Conservation (phyloP, 2,888 invertebrate species). For the Agonopterix arenella region DNA sequence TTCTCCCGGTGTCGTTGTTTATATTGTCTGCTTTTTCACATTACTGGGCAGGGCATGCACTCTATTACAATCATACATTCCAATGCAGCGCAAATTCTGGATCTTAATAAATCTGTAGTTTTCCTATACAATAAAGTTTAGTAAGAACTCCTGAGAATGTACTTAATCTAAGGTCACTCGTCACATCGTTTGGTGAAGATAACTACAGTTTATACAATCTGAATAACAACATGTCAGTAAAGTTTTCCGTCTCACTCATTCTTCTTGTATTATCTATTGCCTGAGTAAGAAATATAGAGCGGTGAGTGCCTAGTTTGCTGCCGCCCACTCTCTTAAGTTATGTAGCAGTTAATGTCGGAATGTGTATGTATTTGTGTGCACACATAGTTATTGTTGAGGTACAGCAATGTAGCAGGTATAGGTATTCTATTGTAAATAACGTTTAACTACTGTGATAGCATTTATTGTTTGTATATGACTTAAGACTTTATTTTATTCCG, state of each 20-base stretch:
- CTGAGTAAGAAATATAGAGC: slow-evolving; percentile 35
- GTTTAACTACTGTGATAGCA: not conserved
- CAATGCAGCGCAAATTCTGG: too few species aligned
- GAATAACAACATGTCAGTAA: slow-evolving; percentile 19
- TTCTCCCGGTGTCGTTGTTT: too few species aligned
- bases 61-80: too few species aligned
- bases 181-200: slow-evolving; percentile 30
- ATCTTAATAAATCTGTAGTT: too few species aligned
- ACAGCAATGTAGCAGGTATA: slow-evolving; percentile 7
- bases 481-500: not conserved
- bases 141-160: too few species aligned
- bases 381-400: slow-evolving; percentile 3
- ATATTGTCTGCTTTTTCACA: too few species aligned
- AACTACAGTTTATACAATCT: slow-evolving; percentile 23
- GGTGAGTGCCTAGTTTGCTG: slow-evolving; percentile 32
- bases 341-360: slow-evolving; percentile 32
- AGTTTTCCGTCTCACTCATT: slow-evolving; percentile 29
- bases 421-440: not conserved
- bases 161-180: too few species aligned
- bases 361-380: slow-evolving; percentile 19
- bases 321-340: slow-evolving; percentile 48
- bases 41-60: too few species aligned
- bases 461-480: not conserved
- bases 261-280: slow-evolving; percentile 18
- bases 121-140: too few species aligned